Evolutionary conservation across 2,797 vertebrate genomes (phyloP), one percentile per base, ranked within the genome.

Genomic region (Schizopygopsis malacanthus): DNA sequence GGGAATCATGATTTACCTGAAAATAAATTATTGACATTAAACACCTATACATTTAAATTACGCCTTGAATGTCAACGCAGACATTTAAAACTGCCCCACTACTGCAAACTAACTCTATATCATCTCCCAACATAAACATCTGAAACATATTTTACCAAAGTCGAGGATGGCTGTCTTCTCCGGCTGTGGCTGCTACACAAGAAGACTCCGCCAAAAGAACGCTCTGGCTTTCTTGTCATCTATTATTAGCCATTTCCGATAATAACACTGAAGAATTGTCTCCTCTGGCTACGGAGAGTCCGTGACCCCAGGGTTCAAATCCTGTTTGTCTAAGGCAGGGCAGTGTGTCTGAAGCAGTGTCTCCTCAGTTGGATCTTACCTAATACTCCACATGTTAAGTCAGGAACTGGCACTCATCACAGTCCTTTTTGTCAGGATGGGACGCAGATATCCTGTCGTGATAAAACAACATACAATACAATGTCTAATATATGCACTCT

Each of bases 1-100:
- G 5, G 98, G 98, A 95, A 99, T 99, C 98, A 99, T 99, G 96
- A 94, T 93, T 98, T 94, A 96, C 95, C 98, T 97, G 92, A 61
- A 93, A 93, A 81, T 65, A 70, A 54, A 67, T 56, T 3, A 79
- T 28, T 37, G 18, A 4, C 25, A 22, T 37, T 20, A 43, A 63
- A 28, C 77, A 70, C 65, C 2, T 4, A 65, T 1, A 6, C 2
- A n/a, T 6, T 45, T 20, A 37, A 76, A 22, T 13, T 2, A 22
- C 0, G 10, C 28, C 28, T 75, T 22, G 4, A 15, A 56, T 18
- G 25, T 47, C 61, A 47, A 61, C 28, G 18, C 22, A 77, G 6
- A 39, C 37, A 25, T 45, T 78, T 22, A 67, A 84, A 39, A 69
- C 28, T 10, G 5, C 6, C 37, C 37, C 22, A 56, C 12, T 69